Conservation (phyloP, 1,140 invertebrate species). For the Eumaeus atala region DNA sequence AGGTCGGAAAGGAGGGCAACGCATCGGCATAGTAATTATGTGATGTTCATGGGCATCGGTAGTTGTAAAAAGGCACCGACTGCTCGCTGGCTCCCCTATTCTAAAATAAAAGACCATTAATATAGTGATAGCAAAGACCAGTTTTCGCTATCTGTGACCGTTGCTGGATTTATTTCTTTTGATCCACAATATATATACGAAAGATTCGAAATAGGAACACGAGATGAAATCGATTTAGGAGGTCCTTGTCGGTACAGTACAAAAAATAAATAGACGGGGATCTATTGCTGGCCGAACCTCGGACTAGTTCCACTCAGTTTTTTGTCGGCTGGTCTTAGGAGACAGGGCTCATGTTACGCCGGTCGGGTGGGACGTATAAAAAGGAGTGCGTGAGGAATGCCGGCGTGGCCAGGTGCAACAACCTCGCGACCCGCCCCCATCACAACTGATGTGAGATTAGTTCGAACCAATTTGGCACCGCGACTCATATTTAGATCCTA, state of each 20-base stretch:
- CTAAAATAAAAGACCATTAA: no score
- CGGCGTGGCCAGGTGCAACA: slow-evolving; percentile 16
- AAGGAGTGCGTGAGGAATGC: slow-evolving; percentile 13
- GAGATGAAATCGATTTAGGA: background rate
- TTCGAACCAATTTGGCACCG: slow-evolving; percentile 33
- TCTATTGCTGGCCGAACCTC: background rate
- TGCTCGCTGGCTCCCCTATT: no score
- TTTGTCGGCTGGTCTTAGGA: slow-evolving; percentile 5
- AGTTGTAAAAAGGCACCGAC: no score
- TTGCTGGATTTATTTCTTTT: no score
- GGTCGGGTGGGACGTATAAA: slow-evolving; percentile 5
- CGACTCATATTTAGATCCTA: no score
- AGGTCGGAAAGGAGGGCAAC: no score
- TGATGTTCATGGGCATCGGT: no score
- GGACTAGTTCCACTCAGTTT: slow-evolving; percentile 10
- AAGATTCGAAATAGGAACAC: background rate
- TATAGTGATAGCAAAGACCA: no score
- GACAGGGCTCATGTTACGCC: slow-evolving; percentile 3
- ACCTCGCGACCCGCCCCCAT: slow-evolving; percentile 18
- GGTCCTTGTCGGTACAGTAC: background rate
- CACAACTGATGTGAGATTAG: slow-evolving; percentile 39
- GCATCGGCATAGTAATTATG: no score
- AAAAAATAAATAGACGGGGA: background rate
- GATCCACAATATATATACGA: no score
- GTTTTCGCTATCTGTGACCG: no score